Percentiles rank a stretch among this genome's conserved stretches.
phyloP scores from a whole-genome alignment of 2,888 invertebrate species.

The Clostera curtula region DNA sequence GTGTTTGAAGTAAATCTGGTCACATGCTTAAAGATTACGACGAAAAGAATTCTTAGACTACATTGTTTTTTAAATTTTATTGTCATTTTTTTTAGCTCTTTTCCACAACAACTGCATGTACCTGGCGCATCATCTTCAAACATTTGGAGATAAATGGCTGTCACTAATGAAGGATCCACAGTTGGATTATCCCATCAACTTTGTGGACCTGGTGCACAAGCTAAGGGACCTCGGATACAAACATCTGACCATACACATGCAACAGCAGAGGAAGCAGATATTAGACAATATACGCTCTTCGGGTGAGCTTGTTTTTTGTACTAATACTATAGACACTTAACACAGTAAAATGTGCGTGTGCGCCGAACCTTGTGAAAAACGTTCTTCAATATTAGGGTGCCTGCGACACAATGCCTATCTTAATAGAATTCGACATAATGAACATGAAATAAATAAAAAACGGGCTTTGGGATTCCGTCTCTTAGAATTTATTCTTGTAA shows the following conservation, averaged over 20 bases:
- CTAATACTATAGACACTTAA: constrained; percentile 1
- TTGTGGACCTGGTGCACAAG: constrained; percentile 79
- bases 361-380: no score
- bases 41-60: no score
- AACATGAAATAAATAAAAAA: no score
- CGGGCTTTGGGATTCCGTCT: no score
- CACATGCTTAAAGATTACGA: no score
- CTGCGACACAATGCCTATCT: no score
- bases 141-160: constrained; percentile 80
- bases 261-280: constrained; percentile 84
- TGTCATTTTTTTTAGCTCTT: constrained; percentile 72
- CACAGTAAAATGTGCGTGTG: not conserved
- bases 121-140: constrained; percentile 82
- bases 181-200: constrained; percentile 75
- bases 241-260: constrained; percentile 82
- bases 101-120: constrained; percentile 96
- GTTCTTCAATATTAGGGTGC: no score
- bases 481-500: no score
- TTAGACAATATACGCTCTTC: constrained; percentile 83
- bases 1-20: no score
- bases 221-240: constrained; percentile 81
- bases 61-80: not conserved
- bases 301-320: constrained; percentile 57
- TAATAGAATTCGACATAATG: no score
- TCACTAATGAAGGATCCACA: constrained; percentile 73